Evolutionary conservation across 2,888 invertebrate species (phyloP).

Genomic region (Scotopteryx bipunctaria): DNA sequence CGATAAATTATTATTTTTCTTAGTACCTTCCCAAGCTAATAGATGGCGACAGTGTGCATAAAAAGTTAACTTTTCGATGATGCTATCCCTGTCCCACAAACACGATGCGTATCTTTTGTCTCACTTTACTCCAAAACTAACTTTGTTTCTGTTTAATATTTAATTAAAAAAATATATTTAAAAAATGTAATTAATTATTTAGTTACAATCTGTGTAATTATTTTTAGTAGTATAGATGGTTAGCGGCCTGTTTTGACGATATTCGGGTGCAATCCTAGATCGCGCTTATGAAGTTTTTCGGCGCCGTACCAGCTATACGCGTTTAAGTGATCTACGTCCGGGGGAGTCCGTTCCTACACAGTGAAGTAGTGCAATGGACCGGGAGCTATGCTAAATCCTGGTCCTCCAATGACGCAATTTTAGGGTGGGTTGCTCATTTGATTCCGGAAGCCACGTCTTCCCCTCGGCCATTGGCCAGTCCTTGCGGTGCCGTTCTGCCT

Average conservation of each 20-base stretch:
- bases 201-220: background rate
- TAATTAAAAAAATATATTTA: background rate
- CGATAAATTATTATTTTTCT: background rate
- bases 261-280: conserved; percentile 11
- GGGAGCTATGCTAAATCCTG: conserved; percentile 51
- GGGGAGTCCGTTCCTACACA: conserved; percentile 69
- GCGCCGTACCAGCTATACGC: background rate
- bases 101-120: conserved; percentile 1
- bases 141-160: background rate
- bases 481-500: conserved; percentile 12
- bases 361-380: conserved; percentile 53
- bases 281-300: conserved; percentile 16
- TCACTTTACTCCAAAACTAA: conserved; percentile 5
- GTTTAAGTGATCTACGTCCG: accelerated
- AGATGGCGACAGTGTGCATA: conserved; percentile 15
- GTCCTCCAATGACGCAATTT: conserved; percentile 21
- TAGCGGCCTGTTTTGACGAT: background rate
- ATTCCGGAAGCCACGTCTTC: conserved; percentile 4
- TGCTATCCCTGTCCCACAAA: conserved; percentile 12
- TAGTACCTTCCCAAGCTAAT: background rate
- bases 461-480: conserved; percentile 1
- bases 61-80: background rate
- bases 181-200: background rate
- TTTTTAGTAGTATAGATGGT: background rate
- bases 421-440: conserved; percentile 10